These are phyloP conservation scores for Regulus satrapa DNA, from an alignment of 2,113 vertebrate genomes.

Conservation along the genomic window DNA sequence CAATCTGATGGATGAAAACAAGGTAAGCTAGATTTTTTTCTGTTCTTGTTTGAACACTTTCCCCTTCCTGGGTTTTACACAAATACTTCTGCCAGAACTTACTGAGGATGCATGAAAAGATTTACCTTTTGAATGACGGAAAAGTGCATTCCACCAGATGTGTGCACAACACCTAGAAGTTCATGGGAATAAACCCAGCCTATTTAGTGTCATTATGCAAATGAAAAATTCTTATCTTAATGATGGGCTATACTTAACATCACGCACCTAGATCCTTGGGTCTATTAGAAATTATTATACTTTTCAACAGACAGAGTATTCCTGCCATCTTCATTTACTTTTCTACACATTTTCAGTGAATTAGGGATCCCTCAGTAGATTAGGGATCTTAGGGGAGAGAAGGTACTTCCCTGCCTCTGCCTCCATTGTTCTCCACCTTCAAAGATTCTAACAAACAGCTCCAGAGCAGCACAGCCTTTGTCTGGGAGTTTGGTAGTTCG, in stretches of 20 bases:
- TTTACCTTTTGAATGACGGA: not conserved
- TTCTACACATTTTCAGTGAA: not conserved
- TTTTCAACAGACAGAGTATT: not conserved
- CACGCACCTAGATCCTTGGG: not conserved
- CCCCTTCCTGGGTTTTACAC: not conserved
- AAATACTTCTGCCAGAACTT: not conserved
- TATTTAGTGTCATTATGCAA: not conserved
- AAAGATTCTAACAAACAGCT: conserved; percentile 71
- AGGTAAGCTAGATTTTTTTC: not conserved
- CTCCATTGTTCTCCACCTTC: conserved; percentile 79
- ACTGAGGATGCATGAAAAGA: not conserved
- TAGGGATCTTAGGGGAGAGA: not conserved
- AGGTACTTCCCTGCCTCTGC: not conserved
- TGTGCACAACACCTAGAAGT: accelerated
- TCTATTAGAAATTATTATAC: not conserved
- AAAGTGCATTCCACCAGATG: not conserved
- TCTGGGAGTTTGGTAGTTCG: conserved; percentile 58
- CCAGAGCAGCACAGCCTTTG: conserved; percentile 81
- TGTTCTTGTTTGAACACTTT: not conserved
- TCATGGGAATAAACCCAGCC: not conserved
- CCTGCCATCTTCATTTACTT: conserved; percentile 26
- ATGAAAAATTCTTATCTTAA: not conserved
- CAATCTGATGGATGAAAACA: not conserved
- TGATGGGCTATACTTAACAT: not conserved
- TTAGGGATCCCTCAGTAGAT: not conserved